phyloP scores from a whole-genome alignment of 2,113 vertebrate genomes.

The Laticauda laticaudata region DNA sequence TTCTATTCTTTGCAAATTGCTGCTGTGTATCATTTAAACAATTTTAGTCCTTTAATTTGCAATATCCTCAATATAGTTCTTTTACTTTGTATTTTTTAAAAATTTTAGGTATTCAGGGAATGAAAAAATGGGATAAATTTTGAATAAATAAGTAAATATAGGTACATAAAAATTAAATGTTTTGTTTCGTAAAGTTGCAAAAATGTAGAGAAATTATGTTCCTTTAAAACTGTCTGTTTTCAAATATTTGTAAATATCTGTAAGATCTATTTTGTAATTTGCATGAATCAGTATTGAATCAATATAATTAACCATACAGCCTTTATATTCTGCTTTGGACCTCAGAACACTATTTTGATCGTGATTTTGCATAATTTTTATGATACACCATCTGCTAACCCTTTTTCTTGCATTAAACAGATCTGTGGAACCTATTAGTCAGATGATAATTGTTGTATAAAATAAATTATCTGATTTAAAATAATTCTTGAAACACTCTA shows the following conservation, averaged over 20 bases:
- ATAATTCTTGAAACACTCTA: slow-evolving; percentile 34
- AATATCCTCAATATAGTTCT: neutral
- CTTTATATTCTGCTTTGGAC: neutral
- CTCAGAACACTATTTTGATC: neutral
- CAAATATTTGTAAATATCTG: neutral
- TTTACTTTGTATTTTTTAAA: neutral
- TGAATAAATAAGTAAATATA: neutral
- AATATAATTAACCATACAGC: neutral
- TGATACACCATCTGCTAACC: neutral
- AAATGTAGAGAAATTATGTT: neutral
- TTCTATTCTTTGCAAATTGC: slow-evolving; percentile 31
- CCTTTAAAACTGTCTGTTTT: neutral
- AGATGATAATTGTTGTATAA: slow-evolving; percentile 28
- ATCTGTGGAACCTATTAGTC: slow-evolving; percentile 40
- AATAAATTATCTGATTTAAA: slow-evolving; percentile 24
- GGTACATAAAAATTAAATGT: slow-evolving; percentile 17
- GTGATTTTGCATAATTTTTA: neutral
- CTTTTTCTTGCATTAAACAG: neutral
- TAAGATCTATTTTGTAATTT: neutral
- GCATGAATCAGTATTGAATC: neutral
- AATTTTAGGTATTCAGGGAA: neutral
- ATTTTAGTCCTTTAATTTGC: neutral
- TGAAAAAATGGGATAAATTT: neutral
- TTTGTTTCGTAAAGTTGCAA: slow-evolving; percentile 27
- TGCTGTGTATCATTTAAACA: slow-evolving; percentile 23